phyloP scores from a whole-genome alignment of 2,797 vertebrate genomes.

The Chromis chromis region DNA sequence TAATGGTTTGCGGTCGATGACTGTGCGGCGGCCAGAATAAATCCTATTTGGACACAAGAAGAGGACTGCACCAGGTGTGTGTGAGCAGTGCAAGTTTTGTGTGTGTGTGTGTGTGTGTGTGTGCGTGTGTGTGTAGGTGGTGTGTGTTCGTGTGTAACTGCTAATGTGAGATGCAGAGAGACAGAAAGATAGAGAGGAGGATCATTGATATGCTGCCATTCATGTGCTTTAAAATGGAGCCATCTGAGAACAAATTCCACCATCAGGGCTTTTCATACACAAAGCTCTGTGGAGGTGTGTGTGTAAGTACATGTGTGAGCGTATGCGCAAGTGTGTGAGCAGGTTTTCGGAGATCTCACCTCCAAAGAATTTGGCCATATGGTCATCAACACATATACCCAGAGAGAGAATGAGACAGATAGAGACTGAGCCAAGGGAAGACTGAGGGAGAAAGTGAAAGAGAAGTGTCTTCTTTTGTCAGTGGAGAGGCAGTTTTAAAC shows the following conservation, averaged over 20 bases:
- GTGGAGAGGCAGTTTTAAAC: slow-evolving; percentile 52
- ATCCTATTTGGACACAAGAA: slow-evolving; percentile 49
- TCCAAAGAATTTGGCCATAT: slow-evolving; percentile 86
- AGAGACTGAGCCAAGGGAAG: slow-evolving; percentile 62
- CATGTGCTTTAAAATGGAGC: slow-evolving; percentile 79
- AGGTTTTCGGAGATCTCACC: slow-evolving; percentile 81
- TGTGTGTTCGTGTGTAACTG: slow-evolving; percentile 33
- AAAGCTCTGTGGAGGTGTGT: slow-evolving; percentile 65
- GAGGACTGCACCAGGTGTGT: slow-evolving; percentile 62
- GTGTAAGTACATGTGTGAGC: slow-evolving; percentile 25
- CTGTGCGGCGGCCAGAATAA: slow-evolving; percentile 66
- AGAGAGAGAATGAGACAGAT: slow-evolving; percentile 50
- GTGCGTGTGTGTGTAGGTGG: slow-evolving; percentile 23
- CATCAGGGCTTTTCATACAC: slow-evolving; percentile 74
- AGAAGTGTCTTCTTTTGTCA: slow-evolving; percentile 74
- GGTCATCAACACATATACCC: slow-evolving; percentile 79
- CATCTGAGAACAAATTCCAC: slow-evolving; percentile 78
- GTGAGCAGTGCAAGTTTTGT: slow-evolving; percentile 32
- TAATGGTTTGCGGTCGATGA: slow-evolving; percentile 46
- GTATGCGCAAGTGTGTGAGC: slow-evolving; percentile 43
- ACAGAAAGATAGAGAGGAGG: slow-evolving; percentile 51
- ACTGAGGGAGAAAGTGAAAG: slow-evolving; percentile 53
- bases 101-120: slow-evolving; percentile 23
- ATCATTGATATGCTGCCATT: slow-evolving; percentile 80
- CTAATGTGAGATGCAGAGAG: slow-evolving; percentile 50